Evolutionary conservation across 2,888 invertebrate species (phyloP), one percentile per base, ranked within the genome.

Genomic region (Polyommatus icarus): DNA sequence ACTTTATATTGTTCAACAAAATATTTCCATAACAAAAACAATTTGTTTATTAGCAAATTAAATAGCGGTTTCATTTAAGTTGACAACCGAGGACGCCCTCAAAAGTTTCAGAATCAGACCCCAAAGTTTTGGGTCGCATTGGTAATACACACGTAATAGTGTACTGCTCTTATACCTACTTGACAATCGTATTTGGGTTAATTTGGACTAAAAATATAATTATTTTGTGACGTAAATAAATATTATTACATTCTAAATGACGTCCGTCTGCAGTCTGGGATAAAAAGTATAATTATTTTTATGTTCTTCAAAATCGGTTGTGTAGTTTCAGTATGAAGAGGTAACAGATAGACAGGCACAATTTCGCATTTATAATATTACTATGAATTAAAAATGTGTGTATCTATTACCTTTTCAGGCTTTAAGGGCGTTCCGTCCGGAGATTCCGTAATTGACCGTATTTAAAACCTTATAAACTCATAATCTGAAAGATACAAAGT

Each of bases 41-140:
- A 20, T 40, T 72, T 40, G 40, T 40, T 40, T 72, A 72, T 72
- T 72, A 40, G 40, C n/a, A 72, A 72, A 72, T 72, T 72, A 72
- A 72, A 72, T 40, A 40, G 20, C 40, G 36, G 72, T 72, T 72
- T 72, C 36, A 72, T 72, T 20, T 40, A 72, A 40, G 40, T 67
- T 67, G 67, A 67, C 67, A 67, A 18, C 67, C 29, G 67, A 67
- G 67, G 67, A 32, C 18, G 67, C 67, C 67, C 67, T 67, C 29
- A 67, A 67, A 67, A 67, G 29, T 67, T 32, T 15, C 67, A 12
- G 15, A 67, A 67, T 67, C 67, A 67, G 67, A 67, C 67, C 67
- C 67, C 67, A 67, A 67, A 67, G 5, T 67, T 67, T 67, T 32
- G 67, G 67, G 67, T 67, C 67, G 4, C 67, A 67, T 67, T 29